Base-by-base conservation (phyloP, 2,888 invertebrate species). In the Lasioglossum vierecki region DNA sequence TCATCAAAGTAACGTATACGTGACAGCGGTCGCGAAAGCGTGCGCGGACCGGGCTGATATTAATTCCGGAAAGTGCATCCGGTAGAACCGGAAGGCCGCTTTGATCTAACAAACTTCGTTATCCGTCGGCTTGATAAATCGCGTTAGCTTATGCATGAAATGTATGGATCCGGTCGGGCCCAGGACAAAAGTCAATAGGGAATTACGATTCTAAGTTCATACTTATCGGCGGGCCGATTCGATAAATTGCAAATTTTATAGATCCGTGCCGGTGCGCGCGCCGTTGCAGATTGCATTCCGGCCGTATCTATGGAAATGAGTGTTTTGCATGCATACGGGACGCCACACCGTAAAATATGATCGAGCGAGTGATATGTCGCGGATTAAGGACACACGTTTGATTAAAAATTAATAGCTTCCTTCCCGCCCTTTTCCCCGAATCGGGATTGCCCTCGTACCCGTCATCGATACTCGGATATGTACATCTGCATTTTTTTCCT, bases 251-350 rank as follows among this genome's bases (percentile, higher is more conserved):
- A 80, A 80, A 85, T 85, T 68, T 68, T 68, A 35, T 35, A 35
- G 66, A 68, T 68, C 70, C 80, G 75, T 66, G 49, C 4, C 57
- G 75, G 72, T 66, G 53, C 41, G 68, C 46, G 60, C 44, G 35
- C 49, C 70, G 70, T 68, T 82, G 79, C 76, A 86, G 86, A 86
- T 85, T 79, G 79, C 76, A 57, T 82, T 66, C 53, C 76, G 44
- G 53, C 70, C 53, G 76, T 85, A 78, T 85, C 82, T 85, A 86
- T 85, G 86, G 85, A 86, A 86, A 86, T 86, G 63, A 70, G 79
- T 71, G 86, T 82, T 86, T 79, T 66, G 79, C 76, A 85, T 85
- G 79, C 85, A 82, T 85, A 72, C 79, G 30, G 75, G 18, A 39
- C 39, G 66, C 35, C 26, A 75, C 76, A n/a, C 74, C 30, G 39